These are phyloP conservation scores for cat (Felis catus) DNA, from an alignment of 2,113 vertebrate species.

Conservation along the genomic window F.catus_Fca126_mat1.0 CM031412.1:180809501-180810000, in stretches of 20 bases:
- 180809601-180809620: slow-evolving; percentile 64
- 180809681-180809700: slow-evolving; percentile 59
- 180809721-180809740: not conserved
- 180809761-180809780: slow-evolving; percentile 61
- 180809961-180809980: not conserved
- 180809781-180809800: slow-evolving; percentile 55
- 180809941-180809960: slow-evolving; percentile 60
- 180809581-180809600: not conserved
- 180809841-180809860: slow-evolving; percentile 56
- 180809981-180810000: not conserved
- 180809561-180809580: not conserved
- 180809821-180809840: slow-evolving; percentile 57
- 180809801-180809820: slow-evolving; percentile 55
- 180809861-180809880: slow-evolving; percentile 39
- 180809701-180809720: slow-evolving; percentile 60
- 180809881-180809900: not conserved
- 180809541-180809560: not conserved
- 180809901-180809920: not conserved
- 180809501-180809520: not conserved
- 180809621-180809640: slow-evolving; percentile 38
- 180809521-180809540: not conserved
- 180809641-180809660: slow-evolving; percentile 30
- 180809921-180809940: slow-evolving; percentile 8
- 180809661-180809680: not conserved
- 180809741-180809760: slow-evolving; percentile 39